phyloP scores from a whole-genome alignment of 2,113 vertebrate genomes.

The Cheirogaleus medius region DNA sequence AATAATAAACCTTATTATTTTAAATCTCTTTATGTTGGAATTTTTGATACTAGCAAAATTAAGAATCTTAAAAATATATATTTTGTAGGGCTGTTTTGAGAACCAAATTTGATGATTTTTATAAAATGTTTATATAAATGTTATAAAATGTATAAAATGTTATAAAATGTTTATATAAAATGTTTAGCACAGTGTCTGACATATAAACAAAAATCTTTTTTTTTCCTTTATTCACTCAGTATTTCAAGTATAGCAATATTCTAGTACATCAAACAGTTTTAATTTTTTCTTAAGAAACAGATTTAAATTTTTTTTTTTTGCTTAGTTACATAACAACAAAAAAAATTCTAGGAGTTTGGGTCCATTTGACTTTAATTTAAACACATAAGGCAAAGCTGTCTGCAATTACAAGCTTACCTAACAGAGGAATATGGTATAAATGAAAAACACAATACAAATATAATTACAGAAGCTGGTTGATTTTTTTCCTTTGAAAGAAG shows the following conservation, averaged over 20 bases:
- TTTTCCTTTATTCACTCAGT: neutral
- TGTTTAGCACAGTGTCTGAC: neutral
- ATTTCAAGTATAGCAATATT: neutral
- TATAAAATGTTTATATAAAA: too few relatives aligned
- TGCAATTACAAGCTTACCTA: slow-evolving; percentile 60
- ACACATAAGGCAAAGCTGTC: slow-evolving; percentile 16
- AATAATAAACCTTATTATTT: neutral
- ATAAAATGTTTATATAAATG: neutral
- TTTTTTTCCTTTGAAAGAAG: slow-evolving; percentile 42
- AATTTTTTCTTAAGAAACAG: neutral
- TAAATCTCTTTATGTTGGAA: neutral
- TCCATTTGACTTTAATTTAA: slow-evolving; percentile 56
- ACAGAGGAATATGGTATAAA: slow-evolving; percentile 43
- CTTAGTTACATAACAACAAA: slow-evolving; percentile 23
- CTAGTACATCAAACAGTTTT: neutral
- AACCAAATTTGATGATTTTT: neutral
- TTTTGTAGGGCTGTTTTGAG: neutral
- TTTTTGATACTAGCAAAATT: neutral
- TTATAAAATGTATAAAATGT: too few relatives aligned
- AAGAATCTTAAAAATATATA: neutral
- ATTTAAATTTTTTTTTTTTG: neutral
- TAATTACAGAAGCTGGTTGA: slow-evolving; percentile 51
- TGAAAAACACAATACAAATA: slow-evolving; percentile 68
- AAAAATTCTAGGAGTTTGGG: neutral
- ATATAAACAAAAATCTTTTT: neutral